Conservation (phyloP, 2,797 vertebrate genomes). For the Margarornis squamiger region DNA sequence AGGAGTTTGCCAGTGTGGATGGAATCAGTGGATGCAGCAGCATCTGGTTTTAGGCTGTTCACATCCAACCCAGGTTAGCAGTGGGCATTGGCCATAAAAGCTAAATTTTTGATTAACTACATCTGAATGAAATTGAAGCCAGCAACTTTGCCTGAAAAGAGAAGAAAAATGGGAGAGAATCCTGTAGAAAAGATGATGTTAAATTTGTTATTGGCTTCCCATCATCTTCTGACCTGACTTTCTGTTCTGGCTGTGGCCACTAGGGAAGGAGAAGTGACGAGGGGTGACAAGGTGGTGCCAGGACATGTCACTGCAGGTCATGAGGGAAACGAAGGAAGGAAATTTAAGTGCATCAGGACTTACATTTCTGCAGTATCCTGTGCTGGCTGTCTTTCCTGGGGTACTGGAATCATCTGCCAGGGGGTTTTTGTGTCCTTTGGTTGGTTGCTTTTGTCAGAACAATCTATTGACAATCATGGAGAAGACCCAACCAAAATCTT, state of each 20-base stretch:
- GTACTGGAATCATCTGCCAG: neutral
- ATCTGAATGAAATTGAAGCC: neutral
- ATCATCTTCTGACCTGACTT: neutral
- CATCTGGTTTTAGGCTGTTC: neutral
- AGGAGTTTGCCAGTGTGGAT: neutral
- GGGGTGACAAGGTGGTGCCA: neutral
- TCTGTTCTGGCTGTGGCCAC: neutral
- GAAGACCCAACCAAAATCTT: neutral
- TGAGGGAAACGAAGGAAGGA: neutral
- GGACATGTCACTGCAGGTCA: neutral
- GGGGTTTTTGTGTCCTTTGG: neutral
- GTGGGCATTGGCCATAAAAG: neutral
- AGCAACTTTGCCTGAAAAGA: neutral
- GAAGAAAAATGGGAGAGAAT: neutral
- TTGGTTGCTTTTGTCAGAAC: neutral
- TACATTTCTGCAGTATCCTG: neutral
- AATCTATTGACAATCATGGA: neutral
- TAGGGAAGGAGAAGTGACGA: neutral
- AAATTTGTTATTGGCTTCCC: neutral
- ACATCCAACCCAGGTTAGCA: neutral
- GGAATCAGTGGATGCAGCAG: neutral
- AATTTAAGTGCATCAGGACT: neutral
- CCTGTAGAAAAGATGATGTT: neutral
- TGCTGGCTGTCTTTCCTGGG: neutral
- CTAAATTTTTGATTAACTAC: neutral